Conservation (phyloP, 2,888 invertebrate genomes). For the Pantelozetes paolii region DNA sequence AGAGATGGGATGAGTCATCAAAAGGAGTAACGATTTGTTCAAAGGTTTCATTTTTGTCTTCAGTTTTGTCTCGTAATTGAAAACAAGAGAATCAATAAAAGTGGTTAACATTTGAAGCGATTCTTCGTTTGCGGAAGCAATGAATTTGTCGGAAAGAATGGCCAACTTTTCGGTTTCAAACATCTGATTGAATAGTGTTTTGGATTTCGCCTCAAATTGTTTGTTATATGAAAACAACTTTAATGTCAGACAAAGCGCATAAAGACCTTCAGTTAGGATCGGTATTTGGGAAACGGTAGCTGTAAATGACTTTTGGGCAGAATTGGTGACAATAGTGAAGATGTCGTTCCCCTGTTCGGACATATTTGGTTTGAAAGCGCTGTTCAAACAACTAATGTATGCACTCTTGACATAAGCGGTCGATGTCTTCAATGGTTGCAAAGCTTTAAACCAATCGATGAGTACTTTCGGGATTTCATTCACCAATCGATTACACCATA, state of each 20-base stretch:
- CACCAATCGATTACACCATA: conserved; percentile 59
- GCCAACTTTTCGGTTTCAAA: conserved; percentile 70
- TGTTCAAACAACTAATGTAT: conserved; percentile 70
- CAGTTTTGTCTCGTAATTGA: conserved; percentile 34
- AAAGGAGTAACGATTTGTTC: conserved; percentile 32
- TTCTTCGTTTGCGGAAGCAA: conserved; percentile 67
- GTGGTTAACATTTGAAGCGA: conserved; percentile 47
- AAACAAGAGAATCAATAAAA: conserved; percentile 35
- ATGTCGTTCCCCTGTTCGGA: conserved; percentile 51
- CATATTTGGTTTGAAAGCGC: conserved; percentile 56
- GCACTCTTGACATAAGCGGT: conserved; percentile 71
- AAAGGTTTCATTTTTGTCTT: conserved; percentile 28
- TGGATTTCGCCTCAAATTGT: conserved; percentile 55
- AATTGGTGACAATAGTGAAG: conserved; percentile 63
- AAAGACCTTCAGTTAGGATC: conserved; percentile 67
- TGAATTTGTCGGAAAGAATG: conserved; percentile 75
- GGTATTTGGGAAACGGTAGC: conserved; percentile 58
- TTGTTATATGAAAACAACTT: conserved; percentile 59
- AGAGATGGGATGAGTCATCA: conserved; percentile 34
- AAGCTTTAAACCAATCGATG: conserved; percentile 62
- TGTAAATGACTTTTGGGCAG: conserved; percentile 70
- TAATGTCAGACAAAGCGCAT: conserved; percentile 65
- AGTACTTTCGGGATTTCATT: conserved; percentile 59
- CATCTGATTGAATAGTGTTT: conserved; percentile 66
- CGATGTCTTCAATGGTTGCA: conserved; percentile 66